phyloP scores from a whole-genome alignment of 2,113 vertebrate genomes.

The Colossoma macropomum region DNA sequence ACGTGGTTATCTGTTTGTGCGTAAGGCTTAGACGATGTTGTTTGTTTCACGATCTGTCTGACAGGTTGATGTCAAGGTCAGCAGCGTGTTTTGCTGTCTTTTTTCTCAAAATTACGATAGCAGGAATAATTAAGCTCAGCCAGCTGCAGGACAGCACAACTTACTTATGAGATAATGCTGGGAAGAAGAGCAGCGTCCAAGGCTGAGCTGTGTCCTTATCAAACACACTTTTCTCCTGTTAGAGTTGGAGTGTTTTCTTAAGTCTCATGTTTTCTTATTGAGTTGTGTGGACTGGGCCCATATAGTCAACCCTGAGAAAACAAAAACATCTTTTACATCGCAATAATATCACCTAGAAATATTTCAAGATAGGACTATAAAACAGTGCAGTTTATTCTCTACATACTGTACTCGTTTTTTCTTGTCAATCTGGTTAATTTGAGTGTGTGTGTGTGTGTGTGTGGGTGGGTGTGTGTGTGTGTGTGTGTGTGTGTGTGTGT shows the following conservation, averaged over 20 bases:
- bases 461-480: too few species aligned
- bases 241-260: neutral
- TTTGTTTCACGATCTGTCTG: neutral
- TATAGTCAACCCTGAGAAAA: neutral
- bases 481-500: neutral
- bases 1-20: neutral
- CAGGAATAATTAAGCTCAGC: neutral
- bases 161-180: neutral
- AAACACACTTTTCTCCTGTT: neutral
- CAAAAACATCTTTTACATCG: neutral
- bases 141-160: neutral
- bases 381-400: too few species aligned
- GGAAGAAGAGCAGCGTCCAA: neutral
- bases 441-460: neutral
- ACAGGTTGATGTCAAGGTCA: constrained; percentile 1
- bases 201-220: neutral
- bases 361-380: too few species aligned
- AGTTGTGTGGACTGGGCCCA: neutral
- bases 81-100: neutral
- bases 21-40: neutral
- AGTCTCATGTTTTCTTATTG: neutral
- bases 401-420: neutral
- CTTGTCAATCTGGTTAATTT: too few species aligned
- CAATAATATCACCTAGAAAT: too few species aligned
- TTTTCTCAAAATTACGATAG: constrained; percentile 2